phyloP scores from a whole-genome alignment of 2,888 invertebrate genomes.

The Leptopilina myrica region DNA sequence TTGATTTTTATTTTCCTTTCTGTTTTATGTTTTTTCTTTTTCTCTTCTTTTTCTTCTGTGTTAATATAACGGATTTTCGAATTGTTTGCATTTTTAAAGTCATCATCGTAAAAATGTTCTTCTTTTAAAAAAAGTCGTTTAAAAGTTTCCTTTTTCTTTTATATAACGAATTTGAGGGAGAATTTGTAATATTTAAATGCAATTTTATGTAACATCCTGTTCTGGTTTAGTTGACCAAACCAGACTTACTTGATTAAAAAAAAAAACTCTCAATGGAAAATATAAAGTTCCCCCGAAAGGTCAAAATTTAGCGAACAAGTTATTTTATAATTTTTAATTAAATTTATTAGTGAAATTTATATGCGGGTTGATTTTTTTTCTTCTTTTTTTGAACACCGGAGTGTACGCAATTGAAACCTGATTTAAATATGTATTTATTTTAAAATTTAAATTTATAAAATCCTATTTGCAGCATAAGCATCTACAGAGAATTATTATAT shows the following conservation, averaged over 20 bases:
- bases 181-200: conserved; percentile 1
- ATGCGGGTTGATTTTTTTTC: background rate
- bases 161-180: conserved; percentile 1
- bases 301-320: background rate
- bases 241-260: background rate
- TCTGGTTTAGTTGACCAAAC: conserved; percentile 1
- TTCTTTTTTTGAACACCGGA: background rate
- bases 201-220: conserved; percentile 14
- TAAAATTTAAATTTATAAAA: conserved; percentile 18
- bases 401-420: background rate
- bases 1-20: too few species aligned
- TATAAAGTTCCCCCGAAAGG: background rate
- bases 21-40: background rate
- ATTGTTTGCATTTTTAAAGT: background rate
- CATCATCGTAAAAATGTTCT: background rate
- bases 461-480: conserved; percentile 14
- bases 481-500: conserved; percentile 19
- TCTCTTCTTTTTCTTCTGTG: background rate
- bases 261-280: background rate
- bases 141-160: background rate
- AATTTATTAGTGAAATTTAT: background rate
- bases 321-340: background rate
- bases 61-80: too few species aligned
- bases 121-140: background rate
- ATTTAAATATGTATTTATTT: conserved; percentile 16